Base-by-base conservation (phyloP, 2,113 vertebrate species). In the Trinectes maculatus region DNA sequence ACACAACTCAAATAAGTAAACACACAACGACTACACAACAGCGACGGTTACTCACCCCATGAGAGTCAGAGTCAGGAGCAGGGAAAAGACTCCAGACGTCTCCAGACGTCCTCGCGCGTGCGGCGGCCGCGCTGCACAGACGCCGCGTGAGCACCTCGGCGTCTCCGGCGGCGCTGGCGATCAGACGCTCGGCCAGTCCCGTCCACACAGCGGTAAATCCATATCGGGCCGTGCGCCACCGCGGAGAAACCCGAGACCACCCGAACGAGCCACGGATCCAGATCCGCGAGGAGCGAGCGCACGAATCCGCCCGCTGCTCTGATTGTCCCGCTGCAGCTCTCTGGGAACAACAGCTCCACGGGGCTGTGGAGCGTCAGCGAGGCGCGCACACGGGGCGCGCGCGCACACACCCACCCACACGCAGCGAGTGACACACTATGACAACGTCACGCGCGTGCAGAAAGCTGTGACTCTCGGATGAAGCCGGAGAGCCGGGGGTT, bases 11-110 rank as follows among this genome's bases (percentile, higher is more conserved):
- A n/a, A n/a, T n/a, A n/a, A n/a, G n/a, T n/a, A n/a, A n/a, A n/a
- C n/a, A n/a, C n/a, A n/a, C n/a, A n/a, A n/a, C n/a, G n/a, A n/a
- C n/a, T n/a, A n/a, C n/a, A n/a, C n/a, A n/a, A n/a, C n/a, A n/a
- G n/a, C n/a, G 28, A 43, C 51, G 28, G 10, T 18, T 12, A 86
- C 92, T 91, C 63, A 93, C 92, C 92, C 91, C 92, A 93, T 92
- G 90, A 91, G 91, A 83, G 67, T 75, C 57, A 2, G 5, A 10
- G 44, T 46, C 9, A 10, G 61, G 70, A 54, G 44, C 73, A 61
- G 60, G 37, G 58, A 78, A 76, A 73, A 48, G 29, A 51, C 56
- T 75, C 60, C 46, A 40, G 18, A n/a, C 12, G 31, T 36, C 63
- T 55, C 78, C 80, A 67, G 64, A 55, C n/a, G 79, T 75, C 73